Conservation (phyloP, 2,797 vertebrate genomes). For the Acomys russatus region DNA sequence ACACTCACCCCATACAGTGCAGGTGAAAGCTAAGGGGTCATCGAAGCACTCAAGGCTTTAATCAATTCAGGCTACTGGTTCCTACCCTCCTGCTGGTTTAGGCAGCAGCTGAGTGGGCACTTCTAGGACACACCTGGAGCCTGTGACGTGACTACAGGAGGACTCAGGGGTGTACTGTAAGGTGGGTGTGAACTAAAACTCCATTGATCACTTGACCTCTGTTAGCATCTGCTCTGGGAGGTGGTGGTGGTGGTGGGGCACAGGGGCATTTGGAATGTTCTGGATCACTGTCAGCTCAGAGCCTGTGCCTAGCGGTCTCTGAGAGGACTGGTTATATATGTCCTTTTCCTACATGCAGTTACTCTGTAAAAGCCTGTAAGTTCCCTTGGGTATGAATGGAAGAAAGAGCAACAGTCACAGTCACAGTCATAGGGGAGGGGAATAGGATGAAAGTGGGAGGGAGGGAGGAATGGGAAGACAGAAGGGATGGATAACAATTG, state of each 20-base stretch:
- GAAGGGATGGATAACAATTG: too few species aligned
- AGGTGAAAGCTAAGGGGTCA: too few species aligned
- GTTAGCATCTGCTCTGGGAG: neutral
- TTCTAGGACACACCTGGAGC: neutral
- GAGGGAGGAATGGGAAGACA: too few species aligned
- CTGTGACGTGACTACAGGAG: neutral
- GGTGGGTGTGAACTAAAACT: neutral
- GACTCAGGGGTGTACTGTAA: too few species aligned
- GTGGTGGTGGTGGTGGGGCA: neutral
- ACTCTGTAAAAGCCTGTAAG: neutral
- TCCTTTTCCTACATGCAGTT: neutral
- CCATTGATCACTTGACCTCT: neutral
- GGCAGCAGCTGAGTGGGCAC: neutral
- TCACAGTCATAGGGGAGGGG: too few species aligned
- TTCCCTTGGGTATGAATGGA: neutral
- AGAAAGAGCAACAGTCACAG: neutral
- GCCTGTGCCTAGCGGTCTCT: neutral
- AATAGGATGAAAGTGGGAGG: too few species aligned
- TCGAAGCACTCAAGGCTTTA: neutral
- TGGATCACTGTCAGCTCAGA: neutral
- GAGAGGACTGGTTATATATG: neutral
- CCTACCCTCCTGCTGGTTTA: neutral
- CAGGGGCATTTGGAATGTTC: neutral
- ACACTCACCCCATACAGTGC: too few species aligned
- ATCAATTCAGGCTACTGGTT: too few species aligned